Base-by-base conservation (phyloP, 2,888 invertebrate genomes). In the Eulithis testata region DNA sequence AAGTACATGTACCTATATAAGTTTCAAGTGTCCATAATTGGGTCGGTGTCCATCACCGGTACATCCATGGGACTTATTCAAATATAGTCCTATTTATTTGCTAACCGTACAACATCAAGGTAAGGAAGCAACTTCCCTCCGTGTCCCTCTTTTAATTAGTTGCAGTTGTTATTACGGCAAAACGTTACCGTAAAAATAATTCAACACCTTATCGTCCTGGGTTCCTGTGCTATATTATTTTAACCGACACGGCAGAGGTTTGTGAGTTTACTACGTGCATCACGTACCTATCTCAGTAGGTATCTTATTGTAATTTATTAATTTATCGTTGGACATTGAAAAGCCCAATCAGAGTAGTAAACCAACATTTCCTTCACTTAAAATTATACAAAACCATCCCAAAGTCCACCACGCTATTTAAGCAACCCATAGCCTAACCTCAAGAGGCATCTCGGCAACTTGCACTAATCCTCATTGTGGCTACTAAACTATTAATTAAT, bases 121-220 rank as follows among this genome's bases (percentile, higher is more conserved):
- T 88, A 85, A 86, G 84, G 82, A 83, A 84, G 80, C 83, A 73
- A 80, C 81, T 79, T 73, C 76, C 78, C 85, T 81, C 83, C 79
- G 79, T 82, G 84, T 84, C 81, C 84, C 84, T 81, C 84, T 85
- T 90, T 87, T 92, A 91, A 92, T 91, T 91, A 91, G 89, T 90
- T 87, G 86, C 84, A 88, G 88, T 87, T 90, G 86, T 86, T 91
- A 87, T 90, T 85, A 87, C 83, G 75, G 82, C 78, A 83, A 89
- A 85, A 83, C 83, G 84, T 79, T 75, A 14, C 51, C 79, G 81
- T 88, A 88, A 90, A 89, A 89, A 89, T 87, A 88, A 86, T 81
- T 62, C 54, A 65, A 82, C 80, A 75, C 73, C 80, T 54, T 67
- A 64, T 63, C 64, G 61, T 57, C 27, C 47, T 53, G 56, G 53